Percentiles rank a stretch among this genome's conserved stretches.
These are phyloP conservation scores for Neotoxoptera formosana DNA, from an alignment of 1,140 invertebrate genomes.

Conservation along the genomic window DNA sequence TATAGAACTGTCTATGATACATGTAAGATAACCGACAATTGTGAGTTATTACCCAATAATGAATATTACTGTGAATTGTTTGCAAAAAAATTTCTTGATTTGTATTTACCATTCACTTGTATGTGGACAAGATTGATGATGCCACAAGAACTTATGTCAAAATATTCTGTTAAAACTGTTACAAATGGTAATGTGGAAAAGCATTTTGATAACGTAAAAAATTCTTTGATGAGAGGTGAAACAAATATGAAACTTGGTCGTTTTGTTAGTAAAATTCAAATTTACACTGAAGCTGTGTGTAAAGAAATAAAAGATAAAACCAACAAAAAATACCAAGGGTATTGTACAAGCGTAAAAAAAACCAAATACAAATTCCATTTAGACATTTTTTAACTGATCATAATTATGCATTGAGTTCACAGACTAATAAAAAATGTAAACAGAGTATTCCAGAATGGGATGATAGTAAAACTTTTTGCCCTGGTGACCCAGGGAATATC, in stretches of 20 bases:
- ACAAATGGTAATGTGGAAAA: not conserved
- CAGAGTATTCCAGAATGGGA: too few species aligned
- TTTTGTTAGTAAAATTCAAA: not conserved
- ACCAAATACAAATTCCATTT: not conserved
- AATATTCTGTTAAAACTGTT: not conserved
- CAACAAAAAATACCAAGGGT: not conserved
- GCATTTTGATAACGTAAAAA: not conserved
- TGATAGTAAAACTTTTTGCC: too few species aligned
- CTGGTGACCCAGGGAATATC: too few species aligned
- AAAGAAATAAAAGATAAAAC: not conserved
- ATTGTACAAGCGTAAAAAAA: conserved; percentile 1
- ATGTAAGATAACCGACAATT: not conserved
- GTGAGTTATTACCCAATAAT: not conserved
- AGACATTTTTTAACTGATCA: too few species aligned
- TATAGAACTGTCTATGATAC: not conserved
- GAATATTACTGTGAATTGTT: not conserved
- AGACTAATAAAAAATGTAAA: too few species aligned
- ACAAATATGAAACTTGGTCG: not conserved
- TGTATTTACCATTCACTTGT: not conserved
- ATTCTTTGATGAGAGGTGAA: not conserved
- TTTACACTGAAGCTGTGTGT: not conserved
- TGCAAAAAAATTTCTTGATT: not conserved
- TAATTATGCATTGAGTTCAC: too few species aligned
- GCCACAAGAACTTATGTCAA: not conserved
- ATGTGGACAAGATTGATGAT: not conserved